Percentiles rank a stretch among this genome's conserved stretches.
Conservation (phyloP, 2,888 invertebrate genomes). For the Schizaphis graminum region DNA sequence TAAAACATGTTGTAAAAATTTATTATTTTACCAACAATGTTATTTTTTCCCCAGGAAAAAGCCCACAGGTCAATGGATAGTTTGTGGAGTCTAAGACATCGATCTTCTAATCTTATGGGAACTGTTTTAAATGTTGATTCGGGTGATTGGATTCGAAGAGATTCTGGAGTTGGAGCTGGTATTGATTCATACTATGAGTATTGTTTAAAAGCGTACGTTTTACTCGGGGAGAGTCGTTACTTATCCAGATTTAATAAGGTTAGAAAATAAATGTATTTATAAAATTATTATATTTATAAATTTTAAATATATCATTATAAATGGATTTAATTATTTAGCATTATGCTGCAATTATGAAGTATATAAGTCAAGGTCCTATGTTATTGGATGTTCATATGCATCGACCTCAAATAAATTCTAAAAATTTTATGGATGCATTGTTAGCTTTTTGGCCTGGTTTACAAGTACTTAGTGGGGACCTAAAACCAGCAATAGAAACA, state of each 20-base stretch:
- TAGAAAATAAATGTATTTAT: constrained; percentile 34
- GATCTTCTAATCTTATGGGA: constrained; percentile 94
- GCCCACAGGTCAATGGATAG: constrained; percentile 97
- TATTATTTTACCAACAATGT: background rate
- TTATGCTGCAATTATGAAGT: constrained; percentile 97
- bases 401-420: constrained; percentile 91
- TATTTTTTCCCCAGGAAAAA: constrained; percentile 76
- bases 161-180: constrained; percentile 98
- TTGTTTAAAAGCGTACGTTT: constrained; percentile 95
- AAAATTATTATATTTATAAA: background rate
- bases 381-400: constrained; percentile 97
- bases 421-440: constrained; percentile 97
- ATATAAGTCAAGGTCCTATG: constrained; percentile 95
- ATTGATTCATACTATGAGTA: constrained; percentile 99
- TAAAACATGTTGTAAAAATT: too few species aligned
- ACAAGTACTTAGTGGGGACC: constrained; percentile 89
- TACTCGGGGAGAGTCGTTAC: constrained; percentile 94
- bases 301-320: background rate
- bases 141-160: constrained; percentile 97
- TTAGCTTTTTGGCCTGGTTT: constrained; percentile 99
- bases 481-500: constrained; percentile 97
- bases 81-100: constrained; percentile 93
- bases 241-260: constrained; percentile 88
- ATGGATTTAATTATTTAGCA: constrained; percentile 75
- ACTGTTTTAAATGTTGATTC: constrained; percentile 97